Evolutionary conservation across 1,140 invertebrate species (phyloP).

Genomic region (Sycobia sp.): DNA sequence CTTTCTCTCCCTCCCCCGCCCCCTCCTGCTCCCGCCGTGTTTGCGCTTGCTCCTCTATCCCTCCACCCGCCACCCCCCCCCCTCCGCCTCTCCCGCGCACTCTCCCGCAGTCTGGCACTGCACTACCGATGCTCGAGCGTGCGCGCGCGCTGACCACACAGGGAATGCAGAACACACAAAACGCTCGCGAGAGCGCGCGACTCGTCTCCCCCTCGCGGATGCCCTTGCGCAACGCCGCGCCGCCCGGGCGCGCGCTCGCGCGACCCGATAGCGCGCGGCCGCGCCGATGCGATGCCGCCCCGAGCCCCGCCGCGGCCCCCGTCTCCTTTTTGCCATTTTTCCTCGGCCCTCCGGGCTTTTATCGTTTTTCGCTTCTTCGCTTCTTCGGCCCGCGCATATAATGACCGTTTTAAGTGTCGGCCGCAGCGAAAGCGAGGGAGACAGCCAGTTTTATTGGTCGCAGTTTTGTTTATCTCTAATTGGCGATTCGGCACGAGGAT

Average conservation of each 20-base stretch:
- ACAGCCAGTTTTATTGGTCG: constrained; percentile 20
- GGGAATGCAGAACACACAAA: constrained; percentile 14
- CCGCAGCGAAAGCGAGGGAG: not conserved
- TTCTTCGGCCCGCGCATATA: constrained; percentile 14
- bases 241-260: not conserved
- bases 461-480: constrained; percentile 35
- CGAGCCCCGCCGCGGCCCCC: not conserved
- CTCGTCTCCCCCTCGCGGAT: not conserved
- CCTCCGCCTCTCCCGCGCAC: not conserved
- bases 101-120: not conserved
- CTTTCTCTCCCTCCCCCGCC: constrained; percentile 23
- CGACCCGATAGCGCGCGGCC: constrained; percentile 10
- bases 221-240: constrained; percentile 1
- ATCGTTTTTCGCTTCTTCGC: constrained; percentile 26
- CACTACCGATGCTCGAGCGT: constrained; percentile 22
- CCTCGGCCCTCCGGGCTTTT: not conserved
- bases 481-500: constrained; percentile 32
- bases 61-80: constrained; percentile 5
- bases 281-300: not conserved
- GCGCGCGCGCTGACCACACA: constrained; percentile 16
- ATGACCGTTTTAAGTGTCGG: constrained; percentile 29
- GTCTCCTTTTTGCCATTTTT: constrained; percentile 21
- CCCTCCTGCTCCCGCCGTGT: constrained; percentile 17
- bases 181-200: not conserved
- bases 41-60: constrained; percentile 40